These are phyloP conservation scores for Chelonus formosanus DNA, from an alignment of 2,888 invertebrate genomes.

Conservation along the genomic window DNA sequence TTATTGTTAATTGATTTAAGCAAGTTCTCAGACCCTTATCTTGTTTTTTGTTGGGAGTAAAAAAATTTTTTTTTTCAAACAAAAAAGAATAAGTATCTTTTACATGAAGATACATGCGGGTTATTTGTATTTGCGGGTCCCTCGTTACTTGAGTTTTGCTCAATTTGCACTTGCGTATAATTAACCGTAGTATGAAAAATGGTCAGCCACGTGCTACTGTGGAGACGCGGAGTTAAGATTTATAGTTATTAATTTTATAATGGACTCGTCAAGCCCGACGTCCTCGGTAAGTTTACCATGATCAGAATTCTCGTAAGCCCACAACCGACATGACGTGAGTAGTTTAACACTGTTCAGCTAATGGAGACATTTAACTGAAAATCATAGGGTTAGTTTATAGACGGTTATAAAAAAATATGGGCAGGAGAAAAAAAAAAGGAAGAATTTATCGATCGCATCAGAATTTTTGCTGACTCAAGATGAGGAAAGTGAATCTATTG, in stretches of 20 bases:
- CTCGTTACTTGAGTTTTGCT: conserved; percentile 54
- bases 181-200: conserved; percentile 59
- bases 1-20: conserved; percentile 35
- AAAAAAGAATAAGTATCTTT: too few species aligned
- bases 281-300: conserved; percentile 23
- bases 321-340: conserved; percentile 28
- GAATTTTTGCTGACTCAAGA: conserved; percentile 18
- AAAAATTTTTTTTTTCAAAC: too few species aligned
- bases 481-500: conserved; percentile 8
- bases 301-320: conserved; percentile 2
- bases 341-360: conserved; percentile 37
- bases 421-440: conserved; percentile 35
- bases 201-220: conserved; percentile 58
- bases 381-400: conserved; percentile 30
- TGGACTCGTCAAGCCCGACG: conserved; percentile 54
- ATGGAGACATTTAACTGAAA: conserved; percentile 45
- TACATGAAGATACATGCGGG: conserved; percentile 11
- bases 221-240: conserved; percentile 49
- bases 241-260: conserved; percentile 62
- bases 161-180: conserved; percentile 57
- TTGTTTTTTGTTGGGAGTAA: too few species aligned
- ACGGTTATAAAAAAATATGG: conserved; percentile 4
- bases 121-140: conserved; percentile 26
- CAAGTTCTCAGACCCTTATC: background rate
- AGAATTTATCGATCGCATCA: background rate